phyloP scores from a whole-genome alignment of 2,113 vertebrate genomes.

The Carassius carassius region DNA sequence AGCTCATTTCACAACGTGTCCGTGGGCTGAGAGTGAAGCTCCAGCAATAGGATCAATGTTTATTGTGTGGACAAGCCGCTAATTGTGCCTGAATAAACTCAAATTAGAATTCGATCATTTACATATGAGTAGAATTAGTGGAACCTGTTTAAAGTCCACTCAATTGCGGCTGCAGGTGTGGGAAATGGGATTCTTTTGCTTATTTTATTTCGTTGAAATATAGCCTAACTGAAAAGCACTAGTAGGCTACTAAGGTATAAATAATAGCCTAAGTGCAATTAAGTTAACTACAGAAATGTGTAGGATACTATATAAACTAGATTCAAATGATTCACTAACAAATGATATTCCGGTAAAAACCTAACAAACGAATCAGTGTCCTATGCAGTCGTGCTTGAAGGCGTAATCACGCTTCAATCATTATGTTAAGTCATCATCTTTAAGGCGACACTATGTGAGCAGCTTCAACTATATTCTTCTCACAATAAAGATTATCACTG shows the following conservation, averaged over 20 bases:
- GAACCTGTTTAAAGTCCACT: constrained; percentile 82
- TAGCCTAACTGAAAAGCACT: too few species aligned
- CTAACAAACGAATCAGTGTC: not conserved
- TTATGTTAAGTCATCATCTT: constrained; percentile 7
- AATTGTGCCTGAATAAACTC: constrained; percentile 89
- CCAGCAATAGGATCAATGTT: constrained; percentile 90
- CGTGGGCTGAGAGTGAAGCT: constrained; percentile 74
- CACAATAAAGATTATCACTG: constrained; percentile 19
- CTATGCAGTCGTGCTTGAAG: not conserved
- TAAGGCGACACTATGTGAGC: not conserved
- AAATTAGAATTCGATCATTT: constrained; percentile 90
- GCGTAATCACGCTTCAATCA: not conserved
- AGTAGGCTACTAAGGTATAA: not conserved
- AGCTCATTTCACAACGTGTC: constrained; percentile 87
- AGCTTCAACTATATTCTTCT: constrained; percentile 11
- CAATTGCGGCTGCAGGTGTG: constrained; percentile 76
- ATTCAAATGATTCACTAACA: not conserved
- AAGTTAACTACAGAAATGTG: not conserved
- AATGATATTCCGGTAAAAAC: not conserved
- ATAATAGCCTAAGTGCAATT: not conserved
- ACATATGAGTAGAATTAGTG: constrained; percentile 85
- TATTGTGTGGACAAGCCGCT: constrained; percentile 89
- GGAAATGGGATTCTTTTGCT: constrained; percentile 33
- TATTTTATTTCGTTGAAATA: constrained; percentile 14
- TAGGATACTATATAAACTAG: not conserved